These are phyloP conservation scores for Drosophila cyrtoloma DNA, from an alignment of 2,888 invertebrate genomes.

Conservation along the genomic window DNA sequence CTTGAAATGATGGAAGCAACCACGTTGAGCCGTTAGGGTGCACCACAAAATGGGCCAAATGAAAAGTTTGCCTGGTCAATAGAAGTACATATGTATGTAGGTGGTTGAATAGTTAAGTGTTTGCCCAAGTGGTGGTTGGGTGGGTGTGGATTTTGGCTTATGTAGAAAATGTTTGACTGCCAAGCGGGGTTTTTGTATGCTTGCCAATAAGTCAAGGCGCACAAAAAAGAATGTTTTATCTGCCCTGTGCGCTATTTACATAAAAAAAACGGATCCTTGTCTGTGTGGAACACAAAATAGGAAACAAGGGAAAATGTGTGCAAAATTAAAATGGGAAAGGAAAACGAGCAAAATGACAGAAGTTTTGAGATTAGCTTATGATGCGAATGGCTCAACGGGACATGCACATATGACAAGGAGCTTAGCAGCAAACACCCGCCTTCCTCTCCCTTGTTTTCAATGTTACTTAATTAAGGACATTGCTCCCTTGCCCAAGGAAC, in stretches of 20 bases:
- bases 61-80: constrained; percentile 59
- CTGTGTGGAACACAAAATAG: constrained; percentile 5
- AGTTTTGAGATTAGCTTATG: constrained; percentile 72
- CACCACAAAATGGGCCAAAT: constrained; percentile 57
- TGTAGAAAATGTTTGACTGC: constrained; percentile 48
- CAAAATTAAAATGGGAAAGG: background rate
- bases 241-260: constrained; percentile 66
- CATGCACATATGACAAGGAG: constrained; percentile 65
- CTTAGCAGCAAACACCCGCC: constrained; percentile 21
- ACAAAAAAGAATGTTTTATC: constrained; percentile 61
- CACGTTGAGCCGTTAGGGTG: constrained; percentile 51
- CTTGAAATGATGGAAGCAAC: constrained; percentile 51
- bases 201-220: constrained; percentile 72
- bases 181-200: constrained; percentile 57
- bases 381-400: constrained; percentile 50
- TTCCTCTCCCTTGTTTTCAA: constrained; percentile 1
- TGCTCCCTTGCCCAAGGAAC: constrained; percentile 69
- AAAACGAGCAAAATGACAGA: constrained; percentile 43
- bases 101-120: constrained; percentile 4
- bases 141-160: background rate
- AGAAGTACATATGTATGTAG: constrained; percentile 20
- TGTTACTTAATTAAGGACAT: constrained; percentile 75
- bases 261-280: constrained; percentile 63
- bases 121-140: background rate
- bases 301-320: constrained; percentile 19